These are phyloP conservation scores for Ctena decussata DNA, from an alignment of 2,888 invertebrate genomes.

Conservation along the genomic window DNA sequence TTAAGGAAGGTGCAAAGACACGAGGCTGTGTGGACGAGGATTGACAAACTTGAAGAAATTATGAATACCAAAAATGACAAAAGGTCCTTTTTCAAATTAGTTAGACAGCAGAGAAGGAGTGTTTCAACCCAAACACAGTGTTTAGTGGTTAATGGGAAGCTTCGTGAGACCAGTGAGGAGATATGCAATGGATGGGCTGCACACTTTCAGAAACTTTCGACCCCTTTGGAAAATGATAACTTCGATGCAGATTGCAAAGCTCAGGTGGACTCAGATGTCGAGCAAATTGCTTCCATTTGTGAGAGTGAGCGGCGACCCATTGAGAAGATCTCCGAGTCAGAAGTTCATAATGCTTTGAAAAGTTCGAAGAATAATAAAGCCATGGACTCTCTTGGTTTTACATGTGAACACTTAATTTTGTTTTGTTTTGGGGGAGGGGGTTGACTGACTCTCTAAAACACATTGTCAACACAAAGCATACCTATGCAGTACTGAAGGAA, in stretches of 20 bases:
- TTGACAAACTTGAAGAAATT: neutral
- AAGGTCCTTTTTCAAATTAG: neutral
- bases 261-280: too few relatives aligned
- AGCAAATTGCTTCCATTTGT: neutral
- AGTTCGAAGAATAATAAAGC: neutral
- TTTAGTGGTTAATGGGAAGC: neutral
- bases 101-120: neutral
- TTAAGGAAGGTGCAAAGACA: neutral
- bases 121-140: too few relatives aligned
- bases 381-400: neutral
- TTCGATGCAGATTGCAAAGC: neutral
- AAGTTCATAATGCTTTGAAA: neutral
- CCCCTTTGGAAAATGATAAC: neutral
- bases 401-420: neutral
- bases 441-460: neutral
- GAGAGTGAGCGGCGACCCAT: neutral
- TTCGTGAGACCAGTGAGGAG: neutral
- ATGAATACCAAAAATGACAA: neutral
- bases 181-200: neutral
- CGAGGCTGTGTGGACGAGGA: neutral
- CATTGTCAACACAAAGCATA: neutral
- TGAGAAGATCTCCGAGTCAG: neutral
- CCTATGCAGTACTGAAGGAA: neutral
- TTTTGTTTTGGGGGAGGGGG: neutral
- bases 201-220: neutral